Base-by-base conservation (phyloP, 2,797 vertebrate genomes). In the Karalla daura region DNA sequence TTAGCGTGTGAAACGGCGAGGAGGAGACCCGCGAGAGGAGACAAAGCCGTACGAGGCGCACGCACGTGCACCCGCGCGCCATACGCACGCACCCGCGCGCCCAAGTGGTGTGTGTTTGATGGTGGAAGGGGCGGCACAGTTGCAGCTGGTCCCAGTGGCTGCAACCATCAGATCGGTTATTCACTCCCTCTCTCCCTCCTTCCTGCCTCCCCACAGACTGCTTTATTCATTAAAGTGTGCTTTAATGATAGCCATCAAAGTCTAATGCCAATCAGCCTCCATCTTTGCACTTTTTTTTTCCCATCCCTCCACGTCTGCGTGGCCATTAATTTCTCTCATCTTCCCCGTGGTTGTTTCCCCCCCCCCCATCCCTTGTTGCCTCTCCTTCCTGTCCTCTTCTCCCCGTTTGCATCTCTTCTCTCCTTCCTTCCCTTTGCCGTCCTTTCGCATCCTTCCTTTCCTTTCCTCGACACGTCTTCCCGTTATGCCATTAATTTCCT, bases 151-250 rank as follows among this genome's bases (percentile, higher is more conserved):
- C 80, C 82, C 83, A 67, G 51, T 44, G 65, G 76, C 43, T 32
- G 63, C 73, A 75, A 49, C 63, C 78, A 81, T 63, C 81, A 74
- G 50, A 84, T 82, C 82, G 75, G 70, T 74, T 75, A 67, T 70
- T 73, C 80, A 45, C 36, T 52, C 52, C 61, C 56, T 56, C 62
- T 39, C 61, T 30, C 23, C 17, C 44, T 45, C 49, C 7, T 9
- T 62, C 17, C 47, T 61, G 15, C 23, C 49, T 68, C 77, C 66
- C 74, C 24, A 64, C 60, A 76, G 72, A 73, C 80, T 66, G 66
- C 80, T 82, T 82, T 83, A 86, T 84, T 87, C 72, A 88, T 86
- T 71, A 83, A 25, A 78, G 60, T 18, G 39, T 74, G 41, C 74
- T 74, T 82, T 85, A 80, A 84, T 70, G 65, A 79, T 70, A 45